Percentiles rank a stretch among this genome's conserved stretches.
phyloP scores from a whole-genome alignment of 2,797 vertebrate genomes.

The Sternotherus odoratus region DNA sequence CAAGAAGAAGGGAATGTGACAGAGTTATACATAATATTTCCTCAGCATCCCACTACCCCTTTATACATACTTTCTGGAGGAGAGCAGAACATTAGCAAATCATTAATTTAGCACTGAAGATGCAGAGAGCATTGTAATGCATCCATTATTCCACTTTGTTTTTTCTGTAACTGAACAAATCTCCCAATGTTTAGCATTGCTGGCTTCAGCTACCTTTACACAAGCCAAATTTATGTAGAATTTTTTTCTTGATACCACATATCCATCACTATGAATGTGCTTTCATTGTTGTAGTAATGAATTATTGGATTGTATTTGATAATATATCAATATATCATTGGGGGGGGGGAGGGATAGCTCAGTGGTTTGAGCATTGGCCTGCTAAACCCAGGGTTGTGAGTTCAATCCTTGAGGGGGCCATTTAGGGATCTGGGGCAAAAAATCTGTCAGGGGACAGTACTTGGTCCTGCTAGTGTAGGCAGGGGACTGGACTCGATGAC shows the following conservation, averaged over 20 bases:
- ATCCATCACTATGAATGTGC: constrained; percentile 7
- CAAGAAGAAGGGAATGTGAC: too few species aligned
- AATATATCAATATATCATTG: too few species aligned
- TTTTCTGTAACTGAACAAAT: background rate
- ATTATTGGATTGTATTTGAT: background rate
- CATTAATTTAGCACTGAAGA: background rate
- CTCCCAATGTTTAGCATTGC: background rate
- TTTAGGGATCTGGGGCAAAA: too few species aligned
- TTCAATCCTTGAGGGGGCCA: too few species aligned
- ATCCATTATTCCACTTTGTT: background rate
- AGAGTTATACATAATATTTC: too few species aligned
- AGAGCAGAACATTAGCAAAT: background rate
- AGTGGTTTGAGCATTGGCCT: too few species aligned
- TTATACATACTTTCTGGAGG: background rate
- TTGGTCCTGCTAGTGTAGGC: too few species aligned
- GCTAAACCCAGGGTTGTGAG: too few species aligned
- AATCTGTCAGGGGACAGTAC: too few species aligned
- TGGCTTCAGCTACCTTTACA: background rate
- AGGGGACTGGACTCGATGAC: too few species aligned
- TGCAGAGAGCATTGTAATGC: background rate
- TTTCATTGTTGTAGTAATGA: background rate
- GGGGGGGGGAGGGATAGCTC: too few species aligned
- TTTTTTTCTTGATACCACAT: background rate
- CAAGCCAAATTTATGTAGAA: background rate
- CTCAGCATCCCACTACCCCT: too few species aligned